Percentiles rank a stretch among this genome's conserved stretches.
Evolutionary conservation across 2,113 vertebrate species (phyloP).

Genomic region (Jacana jacana): DNA sequence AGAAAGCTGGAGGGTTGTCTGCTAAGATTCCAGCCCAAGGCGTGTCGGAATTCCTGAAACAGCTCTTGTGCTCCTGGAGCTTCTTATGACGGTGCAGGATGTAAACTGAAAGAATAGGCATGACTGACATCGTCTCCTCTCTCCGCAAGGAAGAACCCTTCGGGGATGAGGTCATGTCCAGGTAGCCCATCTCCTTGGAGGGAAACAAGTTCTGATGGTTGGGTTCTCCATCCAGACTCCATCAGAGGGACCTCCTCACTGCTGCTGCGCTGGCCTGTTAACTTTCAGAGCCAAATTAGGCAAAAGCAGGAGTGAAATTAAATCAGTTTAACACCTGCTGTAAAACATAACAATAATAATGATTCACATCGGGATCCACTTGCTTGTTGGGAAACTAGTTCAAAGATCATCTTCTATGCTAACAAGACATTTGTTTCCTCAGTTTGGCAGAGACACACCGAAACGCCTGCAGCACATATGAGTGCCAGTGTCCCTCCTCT

Average conservation of each 20-base stretch:
- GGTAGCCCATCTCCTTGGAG: too few relatives aligned
- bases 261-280: not conserved
- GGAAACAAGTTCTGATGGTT: not conserved
- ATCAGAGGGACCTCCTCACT: not conserved
- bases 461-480: not conserved
- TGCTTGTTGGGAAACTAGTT: not conserved
- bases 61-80: not conserved
- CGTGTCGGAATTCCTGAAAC: not conserved
- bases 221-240: not conserved
- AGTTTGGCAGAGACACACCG: not conserved
- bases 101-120: not conserved
- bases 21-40: not conserved
- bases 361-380: not conserved
- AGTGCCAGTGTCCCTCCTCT: not conserved
- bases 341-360: not conserved
- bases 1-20: not conserved
- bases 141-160: not conserved
- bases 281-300: not conserved
- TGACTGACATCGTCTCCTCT: fast-evolving
- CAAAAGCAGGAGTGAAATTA: not conserved
- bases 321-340: fast-evolving
- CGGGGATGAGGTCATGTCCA: too few relatives aligned
- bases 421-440: not conserved
- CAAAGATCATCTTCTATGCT: not conserved
- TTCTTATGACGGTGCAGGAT: too few relatives aligned